Base-by-base conservation (phyloP, 2,113 vertebrate species). In the Saccopteryx leptura region DNA sequence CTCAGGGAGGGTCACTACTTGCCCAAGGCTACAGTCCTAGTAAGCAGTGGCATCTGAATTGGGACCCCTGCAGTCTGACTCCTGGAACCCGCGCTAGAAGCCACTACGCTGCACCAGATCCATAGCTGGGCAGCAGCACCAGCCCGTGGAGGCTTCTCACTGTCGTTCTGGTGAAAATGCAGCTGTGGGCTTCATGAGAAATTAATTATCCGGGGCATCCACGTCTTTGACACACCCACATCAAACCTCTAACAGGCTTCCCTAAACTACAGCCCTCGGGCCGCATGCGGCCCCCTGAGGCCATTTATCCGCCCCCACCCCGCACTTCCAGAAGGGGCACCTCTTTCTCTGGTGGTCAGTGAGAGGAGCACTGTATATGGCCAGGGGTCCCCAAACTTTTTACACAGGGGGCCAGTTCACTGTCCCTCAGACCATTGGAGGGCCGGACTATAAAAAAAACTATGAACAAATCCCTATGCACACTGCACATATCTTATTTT, bases 181-280 rank as follows among this genome's bases (percentile, higher is more conserved):
- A 74, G 88, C 90, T 91, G n/a, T 76, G 46, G 31, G 39, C 21
- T 96, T 92, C 39, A 79, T 84, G 75, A 93, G 91, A 95, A 87
- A 97, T 50, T 88, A 96, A 93, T 93, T 88, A 68, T 71, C 76
- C 80, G 82, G 54, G 90, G 72, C 66, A 81, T 78, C 94, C 69
- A 93, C 90, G 78, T 88, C 90, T 68, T 60, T 63, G 50, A 93
- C 63, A 90, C 81, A 88, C 88, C 85, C 74, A 75, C 28, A 60
- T 89, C 82, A 91, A 91, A 56, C 75, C 65, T 28, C 66, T 23
- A 39, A 39, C 39, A 3, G 39, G 39, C 39, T 39, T 39, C 39
- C 39, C 39, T 3, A 39, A 39, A 39, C 39, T 39, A n/a, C n/a
- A n/a, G n/a, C n/a, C n/a, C n/a, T n/a, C n/a, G n/a, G n/a, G n/a